Evolutionary conservation across 2,888 invertebrate species (phyloP).

Genomic region (Theodoxus fluviatilis): DNA sequence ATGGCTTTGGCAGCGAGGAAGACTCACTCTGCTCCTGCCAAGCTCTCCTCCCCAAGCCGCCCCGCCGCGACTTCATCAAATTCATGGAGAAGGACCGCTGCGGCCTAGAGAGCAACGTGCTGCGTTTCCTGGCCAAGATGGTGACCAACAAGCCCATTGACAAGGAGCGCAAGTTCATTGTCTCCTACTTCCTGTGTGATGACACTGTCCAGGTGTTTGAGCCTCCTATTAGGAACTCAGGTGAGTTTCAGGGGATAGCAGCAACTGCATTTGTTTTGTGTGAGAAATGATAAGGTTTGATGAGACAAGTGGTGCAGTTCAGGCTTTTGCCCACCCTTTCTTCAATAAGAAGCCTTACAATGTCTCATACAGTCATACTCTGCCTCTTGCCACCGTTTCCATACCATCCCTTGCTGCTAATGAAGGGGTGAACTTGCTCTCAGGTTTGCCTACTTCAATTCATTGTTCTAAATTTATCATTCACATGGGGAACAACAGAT

Average conservation of each 20-base stretch:
- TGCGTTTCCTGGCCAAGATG: slow-evolving; percentile 82
- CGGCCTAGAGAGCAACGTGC: slow-evolving; percentile 78
- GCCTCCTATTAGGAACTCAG: slow-evolving; percentile 64
- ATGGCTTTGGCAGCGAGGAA: slow-evolving; percentile 87
- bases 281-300: too few relatives aligned
- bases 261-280: too few relatives aligned
- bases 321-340: too few relatives aligned
- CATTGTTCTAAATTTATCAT: too few relatives aligned
- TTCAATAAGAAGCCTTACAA: too few relatives aligned
- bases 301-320: too few relatives aligned
- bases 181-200: slow-evolving; percentile 65
- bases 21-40: slow-evolving; percentile 89
- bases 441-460: too few relatives aligned
- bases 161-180: slow-evolving; percentile 62
- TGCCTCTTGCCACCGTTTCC: too few relatives aligned
- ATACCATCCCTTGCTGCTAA: too few relatives aligned
- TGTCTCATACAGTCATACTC: too few relatives aligned
- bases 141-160: slow-evolving; percentile 73
- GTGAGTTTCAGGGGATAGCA: slow-evolving; percentile 39
- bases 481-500: too few relatives aligned
- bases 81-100: slow-evolving; percentile 78
- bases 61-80: slow-evolving; percentile 80
- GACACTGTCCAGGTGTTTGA: slow-evolving; percentile 65
- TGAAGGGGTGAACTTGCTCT: too few relatives aligned
- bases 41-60: slow-evolving; percentile 80